A percentile compares a stretch with the other conserved stretches of the same genome.
These are phyloP conservation scores for Drosophila kuntzei DNA, from an alignment of 2,888 invertebrate genomes.

Conservation along the genomic window DNA sequence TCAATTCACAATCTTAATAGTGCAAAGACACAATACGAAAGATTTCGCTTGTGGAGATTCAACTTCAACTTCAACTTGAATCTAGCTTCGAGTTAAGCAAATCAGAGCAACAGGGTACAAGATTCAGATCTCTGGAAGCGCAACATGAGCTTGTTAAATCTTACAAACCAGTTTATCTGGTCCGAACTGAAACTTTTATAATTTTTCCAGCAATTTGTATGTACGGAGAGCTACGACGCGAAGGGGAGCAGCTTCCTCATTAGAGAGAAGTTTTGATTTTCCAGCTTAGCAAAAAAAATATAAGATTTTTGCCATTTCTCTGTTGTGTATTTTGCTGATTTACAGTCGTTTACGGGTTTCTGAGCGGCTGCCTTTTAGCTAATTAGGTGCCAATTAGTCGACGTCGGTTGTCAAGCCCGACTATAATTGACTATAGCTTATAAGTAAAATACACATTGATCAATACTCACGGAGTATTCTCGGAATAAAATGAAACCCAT, in stretches of 20 bases:
- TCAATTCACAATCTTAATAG: background rate
- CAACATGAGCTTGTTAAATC: conserved; percentile 21
- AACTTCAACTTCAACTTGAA: conserved; percentile 33
- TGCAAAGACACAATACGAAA: conserved; percentile 20
- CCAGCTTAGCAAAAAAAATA: conserved; percentile 12
- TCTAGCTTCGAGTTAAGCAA: conserved; percentile 38
- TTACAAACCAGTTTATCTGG: conserved; percentile 71
- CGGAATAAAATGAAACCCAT: background rate
- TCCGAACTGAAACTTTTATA: conserved; percentile 49
- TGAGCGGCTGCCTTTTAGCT: conserved; percentile 27
- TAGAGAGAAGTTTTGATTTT: conserved; percentile 63
- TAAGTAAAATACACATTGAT: conserved; percentile 8
- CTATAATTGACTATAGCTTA: conserved; percentile 15
- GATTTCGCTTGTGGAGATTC: conserved; percentile 42
- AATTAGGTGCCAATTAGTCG: conserved; percentile 65
- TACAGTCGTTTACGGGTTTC: conserved; percentile 27
- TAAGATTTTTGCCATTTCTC: conserved; percentile 23
- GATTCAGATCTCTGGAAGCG: conserved; percentile 11
- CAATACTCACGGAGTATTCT: conserved; percentile 1
- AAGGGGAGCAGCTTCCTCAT: conserved; percentile 60
- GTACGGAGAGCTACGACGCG: conserved; percentile 12
- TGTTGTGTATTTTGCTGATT: conserved; percentile 42
- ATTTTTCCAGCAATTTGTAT: conserved; percentile 49
- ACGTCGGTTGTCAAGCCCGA: conserved; percentile 22
- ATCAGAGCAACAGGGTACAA: conserved; percentile 11